Evolutionary conservation across 2,888 invertebrate genomes (phyloP).

Genomic region (Agrotis clavis): DNA sequence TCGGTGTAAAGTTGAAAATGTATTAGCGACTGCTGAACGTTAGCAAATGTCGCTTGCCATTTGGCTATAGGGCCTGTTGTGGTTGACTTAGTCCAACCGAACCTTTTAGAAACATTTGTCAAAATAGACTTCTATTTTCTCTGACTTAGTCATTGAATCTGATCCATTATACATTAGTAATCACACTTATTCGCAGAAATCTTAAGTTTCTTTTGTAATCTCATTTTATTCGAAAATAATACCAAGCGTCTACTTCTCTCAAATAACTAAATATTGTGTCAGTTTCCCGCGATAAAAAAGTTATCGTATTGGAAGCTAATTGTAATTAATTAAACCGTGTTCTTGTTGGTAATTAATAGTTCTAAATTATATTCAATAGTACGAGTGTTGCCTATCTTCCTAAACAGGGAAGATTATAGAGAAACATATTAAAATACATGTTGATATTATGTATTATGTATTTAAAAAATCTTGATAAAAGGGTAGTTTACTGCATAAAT

Average conservation of each 20-base stretch:
- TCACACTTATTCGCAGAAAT: neutral
- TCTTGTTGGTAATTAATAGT: neutral
- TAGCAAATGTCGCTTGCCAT: too few species aligned
- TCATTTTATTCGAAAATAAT: constrained; percentile 2
- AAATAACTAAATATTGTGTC: neutral
- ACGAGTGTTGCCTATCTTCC: constrained; percentile 28
- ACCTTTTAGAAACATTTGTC: too few species aligned
- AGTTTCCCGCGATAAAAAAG: constrained; percentile 21
- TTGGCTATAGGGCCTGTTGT: too few species aligned
- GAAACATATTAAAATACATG: constrained; percentile 14
- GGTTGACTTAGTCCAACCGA: too few species aligned
- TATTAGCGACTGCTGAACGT: too few species aligned
- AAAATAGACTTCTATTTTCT: neutral
- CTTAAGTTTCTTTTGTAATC: constrained; percentile 15
- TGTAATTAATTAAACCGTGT: neutral
- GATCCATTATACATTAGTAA: too few species aligned
- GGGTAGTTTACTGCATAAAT: too few species aligned
- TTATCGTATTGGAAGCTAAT: constrained; percentile 16
- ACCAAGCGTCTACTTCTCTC: too few species aligned
- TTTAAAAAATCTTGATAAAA: too few species aligned
- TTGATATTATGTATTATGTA: too few species aligned
- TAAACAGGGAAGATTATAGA: constrained; percentile 8
- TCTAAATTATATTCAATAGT: neutral
- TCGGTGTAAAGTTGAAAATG: too few species aligned
- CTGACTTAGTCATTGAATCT: neutral